Evolutionary conservation across 1,140 invertebrate species (phyloP), one percentile per base, ranked within the genome.

Genomic region (Harlomillsia oculata): DNA sequence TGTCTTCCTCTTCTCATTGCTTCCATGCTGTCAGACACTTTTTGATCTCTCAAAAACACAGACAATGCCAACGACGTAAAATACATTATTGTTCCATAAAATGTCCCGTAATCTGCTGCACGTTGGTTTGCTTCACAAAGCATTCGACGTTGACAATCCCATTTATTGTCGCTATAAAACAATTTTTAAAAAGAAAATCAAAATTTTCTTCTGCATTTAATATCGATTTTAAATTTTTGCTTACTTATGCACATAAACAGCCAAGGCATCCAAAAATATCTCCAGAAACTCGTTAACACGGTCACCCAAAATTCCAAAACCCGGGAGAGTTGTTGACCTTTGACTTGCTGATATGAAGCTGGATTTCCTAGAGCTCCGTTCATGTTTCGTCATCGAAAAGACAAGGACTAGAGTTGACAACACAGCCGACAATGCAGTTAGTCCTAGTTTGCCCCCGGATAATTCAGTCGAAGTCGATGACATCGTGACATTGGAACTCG

Each of bases 241-340:
- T 45, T 53, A 64, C 62, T 64, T 60, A 41, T 64, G 62, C 14
- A 64, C 62, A 28, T 64, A 64, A 55, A 64, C 51, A 3, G 62
- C 62, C 1, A 64, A 25, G 8, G 50, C 43, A 32, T 64, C 51
- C 13, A 64, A 21, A 51, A 60, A 60, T 25, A 64, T 52, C 41
- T 60, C 54, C 25, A 64, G 40, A 14, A 64, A 18, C 41, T 64
- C 62, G 41, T 64, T 64, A 11, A 64, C 55, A 13, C 53, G 54
- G 43, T 64, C 62, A 16, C 55, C 62, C 11, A 64, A 25, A 26
- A 64, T 59, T 26, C 62, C 62, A 53, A 50, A 63, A 1, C 62
- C 62, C 9, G 62, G 62, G n/a, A n/a, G n/a, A n/a, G n/a, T n/a
- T n/a, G n/a, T n/a, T n/a, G n/a, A n/a, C n/a, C n/a, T n/a, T n/a